phyloP scores from a whole-genome alignment of 2,797 vertebrate species.

The Sebastes kiyomatsui region DNA sequence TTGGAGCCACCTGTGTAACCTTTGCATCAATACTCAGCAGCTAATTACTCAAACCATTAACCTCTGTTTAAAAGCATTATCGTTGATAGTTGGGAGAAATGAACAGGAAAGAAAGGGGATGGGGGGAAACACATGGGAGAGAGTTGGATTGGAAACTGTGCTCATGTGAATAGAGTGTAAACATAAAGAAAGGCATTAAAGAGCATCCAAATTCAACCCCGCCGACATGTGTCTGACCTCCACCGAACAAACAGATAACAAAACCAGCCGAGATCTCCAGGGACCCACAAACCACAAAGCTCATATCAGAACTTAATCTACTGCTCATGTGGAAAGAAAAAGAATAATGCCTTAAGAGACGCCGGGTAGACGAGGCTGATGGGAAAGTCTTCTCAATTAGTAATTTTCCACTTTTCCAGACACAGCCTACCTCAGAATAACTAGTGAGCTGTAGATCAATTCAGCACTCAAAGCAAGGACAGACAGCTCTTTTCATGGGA shows the following conservation, averaged over 20 bases:
- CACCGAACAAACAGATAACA: constrained; percentile 19
- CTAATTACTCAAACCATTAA: constrained; percentile 5
- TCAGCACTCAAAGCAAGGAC: constrained; percentile 49
- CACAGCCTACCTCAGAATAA: constrained; percentile 34
- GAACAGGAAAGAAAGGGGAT: not conserved
- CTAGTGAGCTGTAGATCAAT: constrained; percentile 37
- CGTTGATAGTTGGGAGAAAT: not conserved
- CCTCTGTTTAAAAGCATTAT: not conserved
- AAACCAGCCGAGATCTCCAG: constrained; percentile 12
- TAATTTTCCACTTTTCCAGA: constrained; percentile 48
- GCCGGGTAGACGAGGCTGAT: constrained; percentile 24
- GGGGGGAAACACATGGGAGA: not conserved
- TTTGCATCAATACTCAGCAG: not conserved
- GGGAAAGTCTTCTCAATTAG: constrained; percentile 43
- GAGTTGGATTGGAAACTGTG: accelerated
- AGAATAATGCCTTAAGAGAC: not conserved
- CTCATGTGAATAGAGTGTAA: not conserved
- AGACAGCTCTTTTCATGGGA: constrained; percentile 36
- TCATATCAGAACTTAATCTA: constrained; percentile 24
- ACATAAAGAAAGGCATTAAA: not conserved
- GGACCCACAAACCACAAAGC: constrained; percentile 18
- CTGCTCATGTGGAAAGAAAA: constrained; percentile 15
- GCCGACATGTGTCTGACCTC: not conserved
- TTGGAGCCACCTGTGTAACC: not conserved
- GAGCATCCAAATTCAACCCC: not conserved